Percentiles rank a stretch among this genome's conserved stretches.
Conservation (phyloP, 1,140 invertebrate genomes). For the Aphidius ervi region DNA sequence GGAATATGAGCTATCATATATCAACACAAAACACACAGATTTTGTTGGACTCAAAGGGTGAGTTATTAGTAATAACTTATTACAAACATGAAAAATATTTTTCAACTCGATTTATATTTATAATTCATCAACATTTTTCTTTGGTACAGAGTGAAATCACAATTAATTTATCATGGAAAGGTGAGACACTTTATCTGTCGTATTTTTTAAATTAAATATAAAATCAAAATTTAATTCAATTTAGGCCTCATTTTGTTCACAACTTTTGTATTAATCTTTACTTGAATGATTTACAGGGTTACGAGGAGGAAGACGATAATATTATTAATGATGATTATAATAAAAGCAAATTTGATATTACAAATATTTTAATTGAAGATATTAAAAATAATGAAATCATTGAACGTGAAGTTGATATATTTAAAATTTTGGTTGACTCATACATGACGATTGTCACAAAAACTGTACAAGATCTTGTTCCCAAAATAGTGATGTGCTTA, state of each 20-base stretch:
- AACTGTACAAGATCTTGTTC: conserved; percentile 95
- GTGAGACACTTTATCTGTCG: too few species aligned
- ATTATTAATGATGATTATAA: too few species aligned
- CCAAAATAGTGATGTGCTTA: conserved; percentile 97
- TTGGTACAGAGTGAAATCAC: too few species aligned
- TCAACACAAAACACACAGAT: conserved; percentile 99
- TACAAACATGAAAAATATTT: conserved; percentile 3
- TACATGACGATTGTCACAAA: conserved; percentile 99
- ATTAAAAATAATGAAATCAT: conserved; percentile 40
- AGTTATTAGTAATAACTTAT: conserved; percentile 89
- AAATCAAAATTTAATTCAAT: conserved; percentile 24
- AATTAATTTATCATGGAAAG: too few species aligned
- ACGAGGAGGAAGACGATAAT: neutral
- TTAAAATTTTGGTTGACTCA: conserved; percentile 97
- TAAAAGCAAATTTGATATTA: conserved; percentile 11
- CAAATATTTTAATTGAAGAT: neutral
- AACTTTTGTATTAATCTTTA: conserved; percentile 17
- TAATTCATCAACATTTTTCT: too few species aligned
- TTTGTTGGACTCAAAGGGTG: conserved; percentile 99
- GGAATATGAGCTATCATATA: conserved; percentile 97
- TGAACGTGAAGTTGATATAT: conserved; percentile 97
- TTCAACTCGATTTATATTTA: neutral
- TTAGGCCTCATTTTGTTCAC: neutral
- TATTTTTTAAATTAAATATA: too few species aligned
- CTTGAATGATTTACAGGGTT: neutral